Percentiles rank a stretch among this genome's conserved stretches.
Evolutionary conservation across 2,113 vertebrate species (phyloP).

Genomic region (Dasyornis broadbenti): DNA sequence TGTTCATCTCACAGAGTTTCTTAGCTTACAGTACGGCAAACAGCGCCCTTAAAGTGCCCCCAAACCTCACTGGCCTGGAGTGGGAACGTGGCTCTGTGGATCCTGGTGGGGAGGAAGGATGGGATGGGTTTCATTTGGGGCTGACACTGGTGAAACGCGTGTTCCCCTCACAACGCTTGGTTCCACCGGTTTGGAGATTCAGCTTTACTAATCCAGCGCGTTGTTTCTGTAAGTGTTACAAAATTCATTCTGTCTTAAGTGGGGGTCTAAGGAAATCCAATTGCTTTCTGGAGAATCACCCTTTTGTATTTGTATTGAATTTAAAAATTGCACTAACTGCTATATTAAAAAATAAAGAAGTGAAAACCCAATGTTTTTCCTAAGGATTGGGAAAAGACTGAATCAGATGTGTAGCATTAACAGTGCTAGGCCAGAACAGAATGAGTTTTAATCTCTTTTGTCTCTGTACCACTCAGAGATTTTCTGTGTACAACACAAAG

Average conservation of each 20-base stretch:
- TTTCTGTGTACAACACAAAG: conserved; percentile 21
- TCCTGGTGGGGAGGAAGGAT: background rate
- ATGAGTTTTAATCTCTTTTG: conserved; percentile 21
- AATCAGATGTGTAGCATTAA: conserved; percentile 5
- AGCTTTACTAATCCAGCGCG: background rate
- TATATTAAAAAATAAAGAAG: background rate
- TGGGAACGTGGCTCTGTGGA: background rate
- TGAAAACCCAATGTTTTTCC: conserved; percentile 14
- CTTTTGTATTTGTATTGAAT: background rate
- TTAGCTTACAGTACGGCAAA: background rate
- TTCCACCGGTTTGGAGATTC: background rate
- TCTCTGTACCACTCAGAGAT: conserved; percentile 36
- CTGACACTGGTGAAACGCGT: background rate
- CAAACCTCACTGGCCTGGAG: background rate
- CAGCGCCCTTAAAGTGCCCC: background rate
- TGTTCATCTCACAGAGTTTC: background rate
- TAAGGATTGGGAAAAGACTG: background rate
- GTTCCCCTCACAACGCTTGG: background rate
- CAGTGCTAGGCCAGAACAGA: background rate
- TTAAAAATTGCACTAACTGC: conserved; percentile 48
- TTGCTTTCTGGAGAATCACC: conserved; percentile 27
- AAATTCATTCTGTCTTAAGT: background rate
- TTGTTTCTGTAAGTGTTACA: background rate
- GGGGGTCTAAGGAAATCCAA: background rate
- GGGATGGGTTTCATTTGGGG: background rate